Conservation (phyloP, 2,888 invertebrate genomes). For the Parnassius glacialis region DNA sequence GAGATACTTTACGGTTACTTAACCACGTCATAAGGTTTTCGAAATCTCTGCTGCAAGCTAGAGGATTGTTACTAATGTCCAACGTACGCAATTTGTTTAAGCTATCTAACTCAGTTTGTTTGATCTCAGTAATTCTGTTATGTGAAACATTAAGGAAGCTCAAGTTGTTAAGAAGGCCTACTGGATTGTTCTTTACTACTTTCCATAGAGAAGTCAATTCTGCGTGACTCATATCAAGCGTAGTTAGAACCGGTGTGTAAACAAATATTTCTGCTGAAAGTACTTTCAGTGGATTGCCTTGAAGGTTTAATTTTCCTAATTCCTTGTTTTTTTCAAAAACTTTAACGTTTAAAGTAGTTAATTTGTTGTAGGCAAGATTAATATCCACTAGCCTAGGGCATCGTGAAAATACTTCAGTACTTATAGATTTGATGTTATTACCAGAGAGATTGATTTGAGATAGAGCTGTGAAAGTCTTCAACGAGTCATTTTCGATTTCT, state of each 20-base stretch:
- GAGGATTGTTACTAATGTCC: slow-evolving; percentile 83
- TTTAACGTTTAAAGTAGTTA: slow-evolving; percentile 81
- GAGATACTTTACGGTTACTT: slow-evolving; percentile 79
- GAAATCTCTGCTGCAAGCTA: slow-evolving; percentile 85
- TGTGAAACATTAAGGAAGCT: slow-evolving; percentile 81
- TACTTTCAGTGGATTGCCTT: slow-evolving; percentile 85
- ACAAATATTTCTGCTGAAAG: slow-evolving; percentile 85
- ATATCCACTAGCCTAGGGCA: slow-evolving; percentile 83
- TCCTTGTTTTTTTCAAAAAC: slow-evolving; percentile 85
- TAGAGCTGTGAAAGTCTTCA: slow-evolving; percentile 86
- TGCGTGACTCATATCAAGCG: slow-evolving; percentile 86
- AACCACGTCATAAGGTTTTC: slow-evolving; percentile 84
- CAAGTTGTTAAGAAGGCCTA: slow-evolving; percentile 75
- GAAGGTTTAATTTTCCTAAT: slow-evolving; percentile 84
- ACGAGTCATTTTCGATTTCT: slow-evolving; percentile 82
- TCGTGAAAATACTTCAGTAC: slow-evolving; percentile 76
- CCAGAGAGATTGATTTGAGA: slow-evolving; percentile 84
- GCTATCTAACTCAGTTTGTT: slow-evolving; percentile 80
- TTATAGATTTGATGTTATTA: slow-evolving; percentile 83
- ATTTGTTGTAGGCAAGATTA: slow-evolving; percentile 86
- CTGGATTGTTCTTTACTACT: slow-evolving; percentile 68
- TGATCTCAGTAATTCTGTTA: slow-evolving; percentile 81
- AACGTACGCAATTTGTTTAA: slow-evolving; percentile 80
- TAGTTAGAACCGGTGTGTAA: slow-evolving; percentile 81
- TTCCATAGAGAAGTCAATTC: slow-evolving; percentile 85